These are phyloP conservation scores for Ashinkailepas kermadecensis DNA, from an alignment of 2,888 invertebrate genomes.

Conservation along the genomic window DNA sequence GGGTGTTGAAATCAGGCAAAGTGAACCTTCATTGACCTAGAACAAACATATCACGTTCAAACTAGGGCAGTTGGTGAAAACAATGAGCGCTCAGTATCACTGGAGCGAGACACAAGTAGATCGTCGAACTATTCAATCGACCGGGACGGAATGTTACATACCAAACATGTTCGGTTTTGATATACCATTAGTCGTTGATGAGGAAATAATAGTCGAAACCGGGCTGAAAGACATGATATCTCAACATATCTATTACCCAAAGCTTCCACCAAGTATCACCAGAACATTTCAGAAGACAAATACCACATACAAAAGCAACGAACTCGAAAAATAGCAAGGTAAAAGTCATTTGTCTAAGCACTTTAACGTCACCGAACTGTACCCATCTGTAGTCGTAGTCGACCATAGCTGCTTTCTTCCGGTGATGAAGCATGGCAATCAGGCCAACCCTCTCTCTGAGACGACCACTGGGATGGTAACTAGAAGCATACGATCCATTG, in stretches of 20 bases:
- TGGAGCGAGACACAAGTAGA: too few relatives aligned
- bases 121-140: too few relatives aligned
- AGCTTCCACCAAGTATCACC: neutral
- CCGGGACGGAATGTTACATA: too few relatives aligned
- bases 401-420: neutral
- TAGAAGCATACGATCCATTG: neutral
- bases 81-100: too few relatives aligned
- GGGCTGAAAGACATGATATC: too few relatives aligned
- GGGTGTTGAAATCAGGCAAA: too few relatives aligned
- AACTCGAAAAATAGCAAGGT: neutral
- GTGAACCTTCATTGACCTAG: too few relatives aligned
- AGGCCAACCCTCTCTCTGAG: neutral
- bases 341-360: neutral
- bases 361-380: neutral
- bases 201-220: too few relatives aligned
- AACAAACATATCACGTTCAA: too few relatives aligned
- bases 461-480: neutral
- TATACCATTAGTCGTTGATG: too few relatives aligned
- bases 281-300: neutral
- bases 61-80: too few relatives aligned
- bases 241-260: neutral
- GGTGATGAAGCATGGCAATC: neutral
- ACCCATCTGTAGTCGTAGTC: slow-evolving; percentile 6
- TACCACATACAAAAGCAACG: neutral
- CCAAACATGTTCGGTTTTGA: too few relatives aligned